A percentile compares a stretch with the other conserved stretches of the same genome.
These are phyloP conservation scores for Tursiops truncatus DNA, from an alignment of 2,113 vertebrate genomes.

Conservation along the genomic window DNA sequence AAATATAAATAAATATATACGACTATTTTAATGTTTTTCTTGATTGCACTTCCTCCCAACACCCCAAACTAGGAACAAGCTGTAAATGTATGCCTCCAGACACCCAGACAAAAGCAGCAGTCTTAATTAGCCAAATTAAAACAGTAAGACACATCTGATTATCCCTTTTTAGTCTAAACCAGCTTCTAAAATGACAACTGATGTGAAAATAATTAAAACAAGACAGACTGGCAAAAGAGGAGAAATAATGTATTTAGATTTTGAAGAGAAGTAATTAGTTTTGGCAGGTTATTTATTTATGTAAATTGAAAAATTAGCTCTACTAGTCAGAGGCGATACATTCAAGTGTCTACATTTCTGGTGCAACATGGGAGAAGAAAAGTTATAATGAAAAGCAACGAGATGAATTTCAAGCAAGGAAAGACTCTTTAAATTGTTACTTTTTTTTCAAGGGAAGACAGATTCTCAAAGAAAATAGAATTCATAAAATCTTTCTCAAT, in stretches of 20 bases:
- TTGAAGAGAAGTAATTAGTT: slow-evolving; percentile 86
- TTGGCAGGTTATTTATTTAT: slow-evolving; percentile 88
- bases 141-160: slow-evolving; percentile 79
- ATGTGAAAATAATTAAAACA: slow-evolving; percentile 87
- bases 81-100: slow-evolving; percentile 67
- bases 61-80: slow-evolving; percentile 48
- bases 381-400: slow-evolving; percentile 56
- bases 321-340: slow-evolving; percentile 67
- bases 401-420: slow-evolving; percentile 64
- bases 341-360: slow-evolving; percentile 72
- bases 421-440: slow-evolving; percentile 40
- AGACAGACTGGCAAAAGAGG: slow-evolving; percentile 80
- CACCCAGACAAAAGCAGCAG: slow-evolving; percentile 79
- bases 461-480: slow-evolving; percentile 52
- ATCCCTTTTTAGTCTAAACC: slow-evolving; percentile 83
- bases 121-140: slow-evolving; percentile 86
- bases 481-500: slow-evolving; percentile 26
- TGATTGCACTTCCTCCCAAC: neutral
- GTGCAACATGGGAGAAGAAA: slow-evolving; percentile 64
- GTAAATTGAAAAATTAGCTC: slow-evolving; percentile 87
- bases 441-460: slow-evolving; percentile 42
- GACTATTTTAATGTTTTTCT: slow-evolving; percentile 27
- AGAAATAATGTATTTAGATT: slow-evolving; percentile 85
- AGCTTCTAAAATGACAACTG: slow-evolving; percentile 84
- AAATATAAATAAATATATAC: neutral